phyloP scores from a whole-genome alignment of 1,140 invertebrate species.

The Dolichoris vasculosae region DNA sequence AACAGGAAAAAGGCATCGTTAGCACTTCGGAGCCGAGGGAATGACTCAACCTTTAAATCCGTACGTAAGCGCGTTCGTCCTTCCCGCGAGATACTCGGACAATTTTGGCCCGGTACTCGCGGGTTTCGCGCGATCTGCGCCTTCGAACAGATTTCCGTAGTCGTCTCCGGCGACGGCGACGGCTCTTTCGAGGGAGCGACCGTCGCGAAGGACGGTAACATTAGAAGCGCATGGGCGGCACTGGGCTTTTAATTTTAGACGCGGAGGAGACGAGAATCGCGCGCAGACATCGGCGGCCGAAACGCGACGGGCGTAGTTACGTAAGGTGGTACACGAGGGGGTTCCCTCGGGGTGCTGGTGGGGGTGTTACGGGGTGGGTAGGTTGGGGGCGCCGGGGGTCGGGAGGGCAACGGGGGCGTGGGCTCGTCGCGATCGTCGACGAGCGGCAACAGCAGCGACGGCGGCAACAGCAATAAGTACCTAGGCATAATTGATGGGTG shows the following conservation, averaged over 20 bases:
- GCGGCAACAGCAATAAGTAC: conserved; percentile 37
- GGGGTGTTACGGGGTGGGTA: too few species aligned
- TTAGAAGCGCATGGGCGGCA: not conserved
- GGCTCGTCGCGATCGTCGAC: too few species aligned
- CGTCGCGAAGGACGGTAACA: not conserved
- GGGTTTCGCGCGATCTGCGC: not conserved
- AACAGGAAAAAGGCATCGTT: not conserved
- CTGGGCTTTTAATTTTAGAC: conserved; percentile 34
- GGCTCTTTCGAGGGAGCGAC: not conserved
- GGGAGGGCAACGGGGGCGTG: not conserved
- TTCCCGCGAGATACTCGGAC: not conserved
- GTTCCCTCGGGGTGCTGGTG: too few species aligned
- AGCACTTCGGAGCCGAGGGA: not conserved
- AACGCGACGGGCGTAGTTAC: not conserved
- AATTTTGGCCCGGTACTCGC: not conserved
- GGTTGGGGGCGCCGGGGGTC: not conserved
- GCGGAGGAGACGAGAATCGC: too few species aligned
- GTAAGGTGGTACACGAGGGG: not conserved
- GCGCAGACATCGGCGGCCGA: not conserved
- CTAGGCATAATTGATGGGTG: conserved; percentile 61
- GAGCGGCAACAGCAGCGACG: not conserved
- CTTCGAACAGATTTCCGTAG: too few species aligned
- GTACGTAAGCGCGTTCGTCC: not conserved
- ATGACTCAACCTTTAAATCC: not conserved
- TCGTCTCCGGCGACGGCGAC: too few species aligned